phyloP scores from a whole-genome alignment of 35 echinoderm and acorn worm species.

The Apostichopus californicus region DNA sequence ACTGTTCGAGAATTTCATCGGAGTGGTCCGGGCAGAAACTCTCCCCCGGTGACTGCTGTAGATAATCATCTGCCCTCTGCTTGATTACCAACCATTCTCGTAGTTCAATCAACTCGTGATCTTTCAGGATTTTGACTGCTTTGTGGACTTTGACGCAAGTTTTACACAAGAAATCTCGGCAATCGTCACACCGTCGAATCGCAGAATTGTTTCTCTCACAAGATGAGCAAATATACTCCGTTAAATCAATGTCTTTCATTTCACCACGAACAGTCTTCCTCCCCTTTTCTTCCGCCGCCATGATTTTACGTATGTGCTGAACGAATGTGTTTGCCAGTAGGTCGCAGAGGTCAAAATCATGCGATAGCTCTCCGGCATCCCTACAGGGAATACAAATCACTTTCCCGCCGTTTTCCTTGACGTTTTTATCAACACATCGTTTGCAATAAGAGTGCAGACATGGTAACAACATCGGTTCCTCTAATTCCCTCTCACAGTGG shows the following conservation, averaged over 20 bases:
- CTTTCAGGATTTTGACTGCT: constrained; percentile 71
- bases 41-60: constrained; percentile 11
- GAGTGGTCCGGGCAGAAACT: constrained; percentile 64
- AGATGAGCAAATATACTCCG: constrained; percentile 66
- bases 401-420: constrained; percentile 54
- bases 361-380: constrained; percentile 29
- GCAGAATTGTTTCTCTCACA: constrained; percentile 67
- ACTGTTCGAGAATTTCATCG: constrained; percentile 59
- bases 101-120: constrained; percentile 63
- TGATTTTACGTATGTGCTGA: constrained; percentile 41
- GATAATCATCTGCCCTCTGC: constrained; percentile 16
- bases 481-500: constrained; percentile 68
- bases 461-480: constrained; percentile 66
- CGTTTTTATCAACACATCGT: constrained; percentile 62
- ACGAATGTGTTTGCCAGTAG: constrained; percentile 71
- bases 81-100: constrained; percentile 58
- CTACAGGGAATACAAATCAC: constrained; percentile 55
- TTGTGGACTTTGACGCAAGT: constrained; percentile 73
- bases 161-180: constrained; percentile 82
- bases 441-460: constrained; percentile 87
- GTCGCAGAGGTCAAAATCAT: constrained; percentile 13
- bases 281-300: constrained; percentile 23
- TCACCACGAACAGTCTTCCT: constrained; percentile 22
- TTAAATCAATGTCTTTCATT: constrained; percentile 4
- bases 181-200: constrained; percentile 65